These are phyloP conservation scores for Euzophera pinguis DNA, from an alignment of 2,888 invertebrate species.

Conservation along the genomic window DNA sequence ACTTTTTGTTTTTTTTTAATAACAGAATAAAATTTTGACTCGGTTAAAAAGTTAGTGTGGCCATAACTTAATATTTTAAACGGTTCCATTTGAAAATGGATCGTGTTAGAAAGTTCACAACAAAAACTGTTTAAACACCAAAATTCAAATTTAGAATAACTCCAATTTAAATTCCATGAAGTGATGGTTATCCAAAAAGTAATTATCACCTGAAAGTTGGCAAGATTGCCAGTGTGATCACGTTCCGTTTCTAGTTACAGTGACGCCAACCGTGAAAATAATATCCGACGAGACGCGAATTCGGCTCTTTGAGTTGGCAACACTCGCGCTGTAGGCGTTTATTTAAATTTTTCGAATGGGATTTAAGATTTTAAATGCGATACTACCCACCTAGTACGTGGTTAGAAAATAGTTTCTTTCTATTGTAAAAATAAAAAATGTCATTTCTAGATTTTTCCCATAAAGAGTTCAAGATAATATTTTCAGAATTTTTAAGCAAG, in stretches of 20 bases:
- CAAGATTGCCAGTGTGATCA: constrained; percentile 36
- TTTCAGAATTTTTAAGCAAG: too few relatives aligned
- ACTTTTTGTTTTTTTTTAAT: too few relatives aligned
- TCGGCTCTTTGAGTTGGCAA: constrained; percentile 56
- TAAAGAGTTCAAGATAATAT: too few relatives aligned
- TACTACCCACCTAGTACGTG: too few relatives aligned
- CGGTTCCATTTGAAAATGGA: too few relatives aligned
- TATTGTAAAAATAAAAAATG: too few relatives aligned
- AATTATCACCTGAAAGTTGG: constrained; percentile 32
- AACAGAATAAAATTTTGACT: too few relatives aligned
- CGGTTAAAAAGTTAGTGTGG: too few relatives aligned
- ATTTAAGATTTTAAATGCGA: constrained; percentile 1
- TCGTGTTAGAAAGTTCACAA: too few relatives aligned
- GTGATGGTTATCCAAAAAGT: constrained; percentile 18
- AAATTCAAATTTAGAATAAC: not conserved
- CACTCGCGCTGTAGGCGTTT: constrained; percentile 29
- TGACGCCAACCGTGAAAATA: constrained; percentile 71
- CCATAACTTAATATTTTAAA: too few relatives aligned
- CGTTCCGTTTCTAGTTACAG: constrained; percentile 60
- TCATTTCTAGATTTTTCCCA: too few relatives aligned
- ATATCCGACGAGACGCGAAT: constrained; percentile 65
- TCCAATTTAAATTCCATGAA: constrained; percentile 17
- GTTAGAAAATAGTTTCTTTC: too few relatives aligned
- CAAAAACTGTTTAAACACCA: not conserved
- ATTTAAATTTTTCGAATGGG: constrained; percentile 21